Percentiles rank a stretch among this genome's conserved stretches.
These are phyloP conservation scores for Caretta caretta DNA, from an alignment of 2,113 vertebrate genomes.

Conservation along the genomic window DNA sequence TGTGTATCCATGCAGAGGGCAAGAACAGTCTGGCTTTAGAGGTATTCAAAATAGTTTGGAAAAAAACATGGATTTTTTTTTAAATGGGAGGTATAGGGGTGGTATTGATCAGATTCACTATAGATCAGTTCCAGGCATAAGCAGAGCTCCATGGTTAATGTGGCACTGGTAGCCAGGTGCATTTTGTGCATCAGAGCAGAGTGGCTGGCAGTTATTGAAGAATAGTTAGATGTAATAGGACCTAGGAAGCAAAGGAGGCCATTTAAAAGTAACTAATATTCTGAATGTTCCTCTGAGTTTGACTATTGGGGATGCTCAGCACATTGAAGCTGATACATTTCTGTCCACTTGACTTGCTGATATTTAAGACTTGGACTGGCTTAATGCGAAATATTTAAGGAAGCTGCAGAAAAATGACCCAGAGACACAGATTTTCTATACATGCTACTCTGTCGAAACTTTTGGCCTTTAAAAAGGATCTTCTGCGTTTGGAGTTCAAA, in stretches of 20 bases:
- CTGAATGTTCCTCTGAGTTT: background rate
- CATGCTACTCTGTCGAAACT: background rate
- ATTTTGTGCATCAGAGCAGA: background rate
- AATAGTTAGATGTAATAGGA: background rate
- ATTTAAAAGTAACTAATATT: background rate
- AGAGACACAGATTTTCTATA: background rate
- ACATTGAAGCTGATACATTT: background rate
- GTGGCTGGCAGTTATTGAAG: background rate
- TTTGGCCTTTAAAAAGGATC: background rate
- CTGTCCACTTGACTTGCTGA: background rate
- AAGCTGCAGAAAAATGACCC: background rate
- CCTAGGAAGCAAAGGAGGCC: background rate
- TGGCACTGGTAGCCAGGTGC: background rate
- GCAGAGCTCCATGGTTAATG: background rate
- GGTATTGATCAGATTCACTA: rapidly evolving
- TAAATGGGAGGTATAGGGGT: background rate
- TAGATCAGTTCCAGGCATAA: background rate
- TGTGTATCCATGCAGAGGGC: background rate
- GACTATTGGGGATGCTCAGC: background rate
- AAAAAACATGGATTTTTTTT: background rate
- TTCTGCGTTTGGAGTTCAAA: background rate
- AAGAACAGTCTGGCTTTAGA: background rate
- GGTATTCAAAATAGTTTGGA: background rate
- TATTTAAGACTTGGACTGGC: background rate
- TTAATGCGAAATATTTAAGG: background rate